Evolutionary conservation across 2,113 vertebrate genomes (phyloP).

Genomic region (Pogona vitticeps): DNA sequence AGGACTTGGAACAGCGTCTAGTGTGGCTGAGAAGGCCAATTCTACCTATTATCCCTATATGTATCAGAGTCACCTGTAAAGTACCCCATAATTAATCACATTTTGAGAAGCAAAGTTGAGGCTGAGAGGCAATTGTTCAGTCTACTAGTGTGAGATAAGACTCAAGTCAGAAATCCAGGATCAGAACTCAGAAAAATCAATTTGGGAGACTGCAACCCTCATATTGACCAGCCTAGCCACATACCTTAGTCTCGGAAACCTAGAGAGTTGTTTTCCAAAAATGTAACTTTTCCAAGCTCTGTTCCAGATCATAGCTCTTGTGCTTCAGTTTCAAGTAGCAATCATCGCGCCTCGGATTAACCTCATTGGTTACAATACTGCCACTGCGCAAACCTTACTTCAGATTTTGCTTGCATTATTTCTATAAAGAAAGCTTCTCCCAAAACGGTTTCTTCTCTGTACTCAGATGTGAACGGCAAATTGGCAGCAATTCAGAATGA

Average conservation of each 20-base stretch:
- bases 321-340: no score
- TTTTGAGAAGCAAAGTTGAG: not conserved
- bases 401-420: not conserved
- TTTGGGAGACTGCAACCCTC: no score
- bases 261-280: no score
- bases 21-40: no score
- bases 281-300: no score
- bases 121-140: not conserved
- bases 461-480: not conserved
- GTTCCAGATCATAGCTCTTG: not conserved
- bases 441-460: not conserved
- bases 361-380: no score
- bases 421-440: not conserved
- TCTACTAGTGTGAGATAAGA: not conserved
- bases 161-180: no score
- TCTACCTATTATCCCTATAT: not conserved
- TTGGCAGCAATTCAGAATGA: not conserved
- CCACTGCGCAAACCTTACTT: no score
- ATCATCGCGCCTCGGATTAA: no score
- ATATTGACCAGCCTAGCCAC: no score
- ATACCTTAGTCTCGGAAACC: no score
- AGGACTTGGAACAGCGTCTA: no score
- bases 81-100: not conserved
- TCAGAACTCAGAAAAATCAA: not conserved
- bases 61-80: not conserved